phyloP scores from a whole-genome alignment of 2,888 invertebrate species.

The Lasioglossum zephyrum region DNA sequence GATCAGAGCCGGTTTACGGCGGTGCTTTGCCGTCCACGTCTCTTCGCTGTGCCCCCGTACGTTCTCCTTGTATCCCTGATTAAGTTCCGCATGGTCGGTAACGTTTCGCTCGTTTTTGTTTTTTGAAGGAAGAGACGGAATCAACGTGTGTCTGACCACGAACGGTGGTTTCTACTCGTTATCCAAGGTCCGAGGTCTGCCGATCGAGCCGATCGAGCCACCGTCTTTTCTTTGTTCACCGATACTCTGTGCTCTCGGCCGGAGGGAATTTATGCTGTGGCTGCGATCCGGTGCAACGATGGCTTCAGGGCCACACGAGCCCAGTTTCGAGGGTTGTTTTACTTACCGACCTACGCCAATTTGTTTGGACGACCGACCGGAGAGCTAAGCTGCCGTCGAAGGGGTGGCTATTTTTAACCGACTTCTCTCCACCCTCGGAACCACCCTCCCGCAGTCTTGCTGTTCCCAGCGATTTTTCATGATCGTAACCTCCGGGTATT shows the following conservation, averaged over 20 bases:
- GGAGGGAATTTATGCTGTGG: constrained; percentile 73
- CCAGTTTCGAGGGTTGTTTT: constrained; percentile 73
- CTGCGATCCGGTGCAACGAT: constrained; percentile 32
- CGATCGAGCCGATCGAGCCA: constrained; percentile 6
- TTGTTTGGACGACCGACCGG: constrained; percentile 65
- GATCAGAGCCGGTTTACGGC: constrained; percentile 18
- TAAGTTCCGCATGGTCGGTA: constrained; percentile 26
- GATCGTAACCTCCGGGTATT: not conserved
- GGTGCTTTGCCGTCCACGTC: not conserved
- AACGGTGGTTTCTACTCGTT: constrained; percentile 19
- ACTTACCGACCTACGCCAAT: constrained; percentile 72
- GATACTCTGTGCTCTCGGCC: constrained; percentile 53
- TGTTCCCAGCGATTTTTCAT: constrained; percentile 27
- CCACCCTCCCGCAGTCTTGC: not conserved
- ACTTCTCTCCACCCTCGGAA: constrained; percentile 23
- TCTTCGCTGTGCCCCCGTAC: not conserved
- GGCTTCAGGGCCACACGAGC: constrained; percentile 1
- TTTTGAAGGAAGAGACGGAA: not conserved
- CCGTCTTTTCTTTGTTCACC: constrained; percentile 42
- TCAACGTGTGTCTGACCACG: constrained; percentile 33
- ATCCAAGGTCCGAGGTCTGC: not conserved
- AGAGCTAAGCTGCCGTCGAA: constrained; percentile 48
- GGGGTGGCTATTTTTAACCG: constrained; percentile 64
- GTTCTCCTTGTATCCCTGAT: constrained; percentile 38
- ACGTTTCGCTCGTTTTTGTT: not conserved